Evolutionary conservation across 2,888 invertebrate genomes (phyloP), one percentile per base, ranked within the genome.

Genomic region (Bombylius major): DNA sequence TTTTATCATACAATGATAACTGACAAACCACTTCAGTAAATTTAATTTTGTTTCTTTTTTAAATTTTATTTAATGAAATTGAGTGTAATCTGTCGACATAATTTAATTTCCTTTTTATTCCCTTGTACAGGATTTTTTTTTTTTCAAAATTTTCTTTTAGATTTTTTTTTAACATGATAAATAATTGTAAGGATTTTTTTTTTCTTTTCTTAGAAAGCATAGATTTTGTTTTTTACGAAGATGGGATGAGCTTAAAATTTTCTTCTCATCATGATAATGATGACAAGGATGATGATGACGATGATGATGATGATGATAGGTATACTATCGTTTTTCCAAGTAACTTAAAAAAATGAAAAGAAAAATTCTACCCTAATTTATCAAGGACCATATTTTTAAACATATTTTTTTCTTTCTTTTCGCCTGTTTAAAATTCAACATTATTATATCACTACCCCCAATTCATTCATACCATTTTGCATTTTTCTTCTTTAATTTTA

Each of bases 301-400:
- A 42, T 42, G 39, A 42, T 36, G 36, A 36, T 39, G 9, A 39
- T 39, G 39, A 42, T 42, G 39, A 42, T 42, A 42, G 23, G 23
- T 11, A 8, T 42, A 42, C 11, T 42, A 42, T 42, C 39, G 39
- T 42, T 42, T 42, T 42, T 42, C 23, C 39, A 11, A 42, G 39
- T 42, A 42, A 23, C 23, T 23, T 23, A 23, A 23, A 23, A 23
- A 23, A 23, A 23, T 23, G 23, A 42, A 52, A 56, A 56, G 54
- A 59, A 57, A 59, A 59, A 59, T 57, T 56, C 57, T 52, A 59
- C 59, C 59, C 59, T 53, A 59, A 59, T 59, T 59, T 57, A 59
- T 59, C 57, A 57, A 51, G 55, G 55, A 53, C 44, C 12, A 42
- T 51, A 32, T 6, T 9, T 51, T 34, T 55, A 44, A 7, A 36